Base-by-base conservation (phyloP, 1,140 invertebrate genomes). In the Zeugodacus cucurbitae region DNA sequence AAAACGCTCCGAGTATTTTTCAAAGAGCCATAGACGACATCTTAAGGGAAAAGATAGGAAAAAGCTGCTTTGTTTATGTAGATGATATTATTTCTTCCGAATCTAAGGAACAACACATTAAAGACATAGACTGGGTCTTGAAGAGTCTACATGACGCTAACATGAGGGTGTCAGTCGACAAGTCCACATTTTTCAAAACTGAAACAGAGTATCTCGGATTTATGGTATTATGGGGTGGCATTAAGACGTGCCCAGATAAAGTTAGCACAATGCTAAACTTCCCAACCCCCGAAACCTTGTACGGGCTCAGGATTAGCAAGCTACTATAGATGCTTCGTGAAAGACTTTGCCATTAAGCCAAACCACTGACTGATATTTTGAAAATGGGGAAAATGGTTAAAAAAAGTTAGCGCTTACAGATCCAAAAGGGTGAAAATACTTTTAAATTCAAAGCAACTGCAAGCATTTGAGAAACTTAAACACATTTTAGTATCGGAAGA, bases 181-280 rank as follows among this genome's bases (percentile, higher is more conserved):
- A 44, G 11, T 44, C 44, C 44, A 44, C 8, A 87, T 95, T 95
- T 90, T 88, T 94, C 10, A 90, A 90, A 89, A 90, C 91, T 62
- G 92, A 94, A 91, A 90, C 94, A n/a, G 86, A 90, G 22, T 94
- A 94, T 90, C 89, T 95, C 64, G 94, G 94, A 7, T 94, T 94
- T 89, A 89, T 93, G 2, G 91, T 94, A 32, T 90, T 91, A n/a
- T 89, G 89, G n/a, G 78, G 94, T 67, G 94, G 94, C 44, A 91
- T 94, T 20, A 89, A 89, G 67, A 92, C 93, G 10, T 91, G 94
- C 89, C 91, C 91, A 22, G 87, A 89, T 0, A 94, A 94, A 91
- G 90, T 94, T 7, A 58, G 91, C 86, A 90, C 90, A 1, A 89
- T 95, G 6, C 89, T 89, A 87, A 90, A 93, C 8, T 94, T 91